Evolutionary conservation across 2,888 invertebrate species (phyloP), one percentile per base, ranked within the genome.

Genomic region (Diogma glabrata): DNA sequence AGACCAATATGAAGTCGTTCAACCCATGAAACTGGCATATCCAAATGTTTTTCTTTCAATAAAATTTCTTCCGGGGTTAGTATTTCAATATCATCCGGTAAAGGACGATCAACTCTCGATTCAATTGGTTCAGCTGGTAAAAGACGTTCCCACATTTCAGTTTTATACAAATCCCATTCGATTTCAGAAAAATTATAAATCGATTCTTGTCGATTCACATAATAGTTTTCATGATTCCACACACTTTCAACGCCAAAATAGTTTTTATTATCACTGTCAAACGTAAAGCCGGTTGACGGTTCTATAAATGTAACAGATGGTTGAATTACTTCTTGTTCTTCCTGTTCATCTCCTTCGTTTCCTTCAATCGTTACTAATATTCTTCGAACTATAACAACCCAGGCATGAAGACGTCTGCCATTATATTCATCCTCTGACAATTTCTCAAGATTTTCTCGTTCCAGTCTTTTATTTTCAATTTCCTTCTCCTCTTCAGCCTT

Each of bases 141-240:
- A 16, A 88, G 65, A 57, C 84, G 84, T 61, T 86, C 84, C 88
- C 88, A 89, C 52, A 77, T 74, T 1, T 63, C 60, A 0, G 73
- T 58, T 47, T 83, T 74, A 0, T 64, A 63, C 1, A 88, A 67
- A 57, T 86, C 78, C 72, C 82, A 87, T 55, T 72, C 74, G 4
- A 85, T 61, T 0, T 72, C 64, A 7, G 65, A 66, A 2, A 82
- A 71, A 9, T 74, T 74, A 3, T 68, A 63, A 0, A 66, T 61
- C 51, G 74, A 72, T 5, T 69, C 69, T 66, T 86, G 86, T 60
- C 81, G 67, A 60, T 84, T 84, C 14, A 81, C 82, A 74, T 87
- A 90, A 66, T 88, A 93, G 69, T 95, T 94, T 49, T 76, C 72
- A 61, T 91, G 72, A 61, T 92, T 91, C 81, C 93, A 95, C 49